Base-by-base conservation (phyloP, 2,113 vertebrate genomes). In the Ciconia stormi region DNA sequence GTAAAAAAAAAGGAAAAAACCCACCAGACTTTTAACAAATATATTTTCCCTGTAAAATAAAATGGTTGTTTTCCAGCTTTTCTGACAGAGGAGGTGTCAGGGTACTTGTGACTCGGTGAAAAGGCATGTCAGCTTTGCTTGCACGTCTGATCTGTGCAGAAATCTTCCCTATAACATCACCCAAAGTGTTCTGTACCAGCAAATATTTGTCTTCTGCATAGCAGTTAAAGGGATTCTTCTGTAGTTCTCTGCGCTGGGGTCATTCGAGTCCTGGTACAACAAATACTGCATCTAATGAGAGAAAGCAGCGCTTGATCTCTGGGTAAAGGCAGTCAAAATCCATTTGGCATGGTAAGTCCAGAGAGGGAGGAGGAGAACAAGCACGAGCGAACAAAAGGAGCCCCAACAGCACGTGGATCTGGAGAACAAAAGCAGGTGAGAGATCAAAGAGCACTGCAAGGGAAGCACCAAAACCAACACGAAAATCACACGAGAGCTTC, bases 271-370 rank as follows among this genome's bases (percentile, higher is more conserved):
- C 81, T 42, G n/a, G 78, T 95, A 89, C 87, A 95, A 89, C 74
- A 92, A 96, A 95, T 93, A 87, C 36, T 77, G 67, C 84, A 58
- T 91, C 63, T 95, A 96, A 96, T 91, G 84, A 96, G 87, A 91
- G 53, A 42, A 73, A 91, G 42, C 73, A 82, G 84, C 0, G 2
- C 73, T 91, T 95, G 84, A 95, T 95, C 89, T 94, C 77, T 4
- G 11, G 53, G 44, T 89, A 82, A 91, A 96, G 46, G 73, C 77
- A 95, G 81, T 87, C 77, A 93, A 91, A 96, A 95, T 93, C 71
- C 66, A 67, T 95, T 91, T 93, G 79, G 76, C 84, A 83, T 47
- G 44, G 40, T 46, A 82, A 81, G 50, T 69, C 82, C 32, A 9
- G 89, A 78, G 71, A 84, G 67, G n/a, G 44, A 81, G 88, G 63